Base-by-base conservation (phyloP, 2,113 vertebrate species). In the Lichenostomus cassidix region DNA sequence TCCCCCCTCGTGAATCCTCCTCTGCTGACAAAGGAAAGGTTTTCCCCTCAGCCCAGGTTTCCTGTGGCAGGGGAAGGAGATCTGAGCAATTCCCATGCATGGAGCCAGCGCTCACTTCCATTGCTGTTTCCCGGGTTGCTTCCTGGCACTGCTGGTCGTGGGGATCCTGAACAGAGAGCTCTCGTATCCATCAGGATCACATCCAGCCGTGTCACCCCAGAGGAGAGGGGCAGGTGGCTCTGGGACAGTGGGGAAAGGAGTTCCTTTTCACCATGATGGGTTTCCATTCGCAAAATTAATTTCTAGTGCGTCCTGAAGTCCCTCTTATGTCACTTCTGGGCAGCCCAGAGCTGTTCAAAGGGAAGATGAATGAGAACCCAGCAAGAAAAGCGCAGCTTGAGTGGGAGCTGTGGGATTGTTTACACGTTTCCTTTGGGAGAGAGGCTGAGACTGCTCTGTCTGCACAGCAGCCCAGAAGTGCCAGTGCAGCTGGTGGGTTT, bases 61-160 rank as follows among this genome's bases (percentile, higher is more conserved):
- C 21, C 71, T 39, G 35, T 6, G 55, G 39, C 74, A 47, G 76
- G 50, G 27, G 62, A 53, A 63, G 74, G 27, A 59, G 79, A n/a
- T 24, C 67, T 27, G 4, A 13, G 64, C 0, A 11, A 37, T 28
- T 69, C 15, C 79, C 42, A 0, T 5, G 39, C 20, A 4, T 11
- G 65, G 58, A 64, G 53, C 65, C 20, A 4, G 42, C 3, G 76
- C 80, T 91, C 67, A 3, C 44, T 89, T 25, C 28, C 53, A 3
- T 17, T 44, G n/a, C 78, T 83, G 67, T 46, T 33, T 27, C 21
- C 78, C 20, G 95, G 59, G 35, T 60, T 83, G 70, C 42, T 19
- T 39, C 8, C 69, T 21, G 95, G 63, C 81, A 20, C 52, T 16
- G 39, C 91, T 42, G 82, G 13, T 16, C 13, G 11, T 68, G 19